These are phyloP conservation scores for Meteorus cinctellus DNA, from an alignment of 2,888 invertebrate genomes.

Conservation along the genomic window DNA sequence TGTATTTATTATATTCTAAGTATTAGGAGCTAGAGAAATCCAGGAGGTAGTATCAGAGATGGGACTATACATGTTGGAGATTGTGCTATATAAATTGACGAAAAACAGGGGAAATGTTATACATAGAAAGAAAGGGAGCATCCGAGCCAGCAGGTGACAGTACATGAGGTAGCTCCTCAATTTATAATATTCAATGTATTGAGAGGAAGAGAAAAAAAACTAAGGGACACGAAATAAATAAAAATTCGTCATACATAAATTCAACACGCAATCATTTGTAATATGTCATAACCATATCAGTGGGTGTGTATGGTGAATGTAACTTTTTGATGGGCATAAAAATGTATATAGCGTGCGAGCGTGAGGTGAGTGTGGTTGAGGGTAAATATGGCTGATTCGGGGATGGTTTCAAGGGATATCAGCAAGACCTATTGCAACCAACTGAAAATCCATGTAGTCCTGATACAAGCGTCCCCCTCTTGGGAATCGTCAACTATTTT, in stretches of 20 bases:
- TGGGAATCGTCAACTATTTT: constrained; percentile 49
- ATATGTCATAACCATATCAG: neutral
- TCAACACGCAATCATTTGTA: neutral
- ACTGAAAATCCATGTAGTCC: constrained; percentile 59
- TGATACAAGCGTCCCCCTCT: constrained; percentile 62
- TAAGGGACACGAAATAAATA: neutral
- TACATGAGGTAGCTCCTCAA: neutral
- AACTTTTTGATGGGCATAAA: neutral
- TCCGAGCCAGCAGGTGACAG: neutral
- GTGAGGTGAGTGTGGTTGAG: neutral
- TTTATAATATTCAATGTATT: neutral
- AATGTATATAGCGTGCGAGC: neutral
- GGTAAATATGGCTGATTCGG: constrained; percentile 30
- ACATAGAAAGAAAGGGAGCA: neutral
- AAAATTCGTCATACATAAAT: neutral
- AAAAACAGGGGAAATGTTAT: neutral
- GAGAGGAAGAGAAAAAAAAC: neutral
- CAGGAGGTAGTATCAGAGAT: constrained; percentile 2
- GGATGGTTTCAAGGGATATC: constrained; percentile 42
- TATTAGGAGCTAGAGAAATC: constrained; percentile 5
- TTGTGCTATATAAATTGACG: neutral
- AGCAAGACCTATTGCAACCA: constrained; percentile 50
- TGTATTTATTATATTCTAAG: constrained; percentile 13
- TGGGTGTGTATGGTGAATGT: neutral
- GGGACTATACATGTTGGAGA: neutral